These are phyloP conservation scores for Calameuta filiformis DNA, from an alignment of 2,888 invertebrate species.

Conservation along the genomic window DNA sequence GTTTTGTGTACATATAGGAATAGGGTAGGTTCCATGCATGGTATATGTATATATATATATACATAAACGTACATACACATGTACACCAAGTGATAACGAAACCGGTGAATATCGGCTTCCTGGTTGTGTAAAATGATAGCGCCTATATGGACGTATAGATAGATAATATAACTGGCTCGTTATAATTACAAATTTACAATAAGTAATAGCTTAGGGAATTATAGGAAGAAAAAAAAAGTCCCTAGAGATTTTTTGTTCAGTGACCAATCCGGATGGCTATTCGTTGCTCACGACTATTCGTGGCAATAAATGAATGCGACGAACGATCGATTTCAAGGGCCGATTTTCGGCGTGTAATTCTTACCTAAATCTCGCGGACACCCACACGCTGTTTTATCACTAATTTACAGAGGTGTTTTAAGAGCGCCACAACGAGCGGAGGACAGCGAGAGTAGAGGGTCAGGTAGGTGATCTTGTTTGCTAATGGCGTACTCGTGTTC, in stretches of 20 bases:
- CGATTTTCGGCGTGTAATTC: not conserved
- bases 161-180: not conserved
- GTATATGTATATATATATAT: too few relatives aligned
- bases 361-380: slow-evolving; percentile 10
- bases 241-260: not conserved
- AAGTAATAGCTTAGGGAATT: not conserved
- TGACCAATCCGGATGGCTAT: not conserved
- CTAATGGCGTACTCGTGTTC: slow-evolving; percentile 65
- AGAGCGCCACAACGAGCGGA: slow-evolving; percentile 25
- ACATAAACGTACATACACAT: not conserved
- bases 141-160: not conserved
- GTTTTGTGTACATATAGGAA: not conserved
- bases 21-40: not conserved
- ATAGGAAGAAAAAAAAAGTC: not conserved
- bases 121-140: not conserved
- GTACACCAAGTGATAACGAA: not conserved
- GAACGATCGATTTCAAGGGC: not conserved
- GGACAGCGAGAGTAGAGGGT: slow-evolving; percentile 18
- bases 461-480: slow-evolving; percentile 61
- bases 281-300: not conserved
- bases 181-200: not conserved
- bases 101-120: not conserved
- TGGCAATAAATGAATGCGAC: not conserved
- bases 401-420: slow-evolving; percentile 53
- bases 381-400: slow-evolving; percentile 46